These are phyloP conservation scores for Pelecanus crispus DNA, from an alignment of 2,113 vertebrate species.

Conservation along the genomic window DNA sequence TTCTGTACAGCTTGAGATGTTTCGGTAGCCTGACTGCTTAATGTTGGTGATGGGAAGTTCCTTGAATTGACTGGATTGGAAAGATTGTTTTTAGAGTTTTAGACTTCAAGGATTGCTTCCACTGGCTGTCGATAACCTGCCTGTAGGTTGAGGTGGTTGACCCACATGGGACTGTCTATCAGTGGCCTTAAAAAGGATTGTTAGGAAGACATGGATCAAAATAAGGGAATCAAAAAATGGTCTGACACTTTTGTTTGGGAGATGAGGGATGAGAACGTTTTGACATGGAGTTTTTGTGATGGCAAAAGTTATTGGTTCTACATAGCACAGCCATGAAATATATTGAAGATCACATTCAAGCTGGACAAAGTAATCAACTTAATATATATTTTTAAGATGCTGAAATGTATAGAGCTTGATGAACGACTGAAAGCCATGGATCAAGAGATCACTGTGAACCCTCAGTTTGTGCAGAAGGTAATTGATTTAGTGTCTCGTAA, in stretches of 20 bases:
- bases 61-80: neutral
- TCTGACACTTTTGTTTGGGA: neutral
- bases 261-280: neutral
- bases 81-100: neutral
- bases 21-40: neutral
- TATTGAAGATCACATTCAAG: neutral
- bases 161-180: neutral
- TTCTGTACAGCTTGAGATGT: neutral
- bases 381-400: conserved; percentile 80
- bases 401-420: conserved; percentile 99
- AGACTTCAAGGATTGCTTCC: neutral
- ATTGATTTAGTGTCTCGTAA: neutral
- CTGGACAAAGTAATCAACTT: neutral
- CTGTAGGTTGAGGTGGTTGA: neutral
- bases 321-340: neutral
- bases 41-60: neutral
- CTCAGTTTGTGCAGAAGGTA: conserved; percentile 99
- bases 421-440: conserved; percentile 99
- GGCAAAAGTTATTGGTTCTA: neutral
- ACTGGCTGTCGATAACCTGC: neutral
- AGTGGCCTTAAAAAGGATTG: neutral
- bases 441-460: conserved; percentile 99
- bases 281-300: neutral
- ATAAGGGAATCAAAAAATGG: neutral
- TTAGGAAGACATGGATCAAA: neutral